Conservation (phyloP, 2,113 vertebrate species). For the Serinus canaria region DNA sequence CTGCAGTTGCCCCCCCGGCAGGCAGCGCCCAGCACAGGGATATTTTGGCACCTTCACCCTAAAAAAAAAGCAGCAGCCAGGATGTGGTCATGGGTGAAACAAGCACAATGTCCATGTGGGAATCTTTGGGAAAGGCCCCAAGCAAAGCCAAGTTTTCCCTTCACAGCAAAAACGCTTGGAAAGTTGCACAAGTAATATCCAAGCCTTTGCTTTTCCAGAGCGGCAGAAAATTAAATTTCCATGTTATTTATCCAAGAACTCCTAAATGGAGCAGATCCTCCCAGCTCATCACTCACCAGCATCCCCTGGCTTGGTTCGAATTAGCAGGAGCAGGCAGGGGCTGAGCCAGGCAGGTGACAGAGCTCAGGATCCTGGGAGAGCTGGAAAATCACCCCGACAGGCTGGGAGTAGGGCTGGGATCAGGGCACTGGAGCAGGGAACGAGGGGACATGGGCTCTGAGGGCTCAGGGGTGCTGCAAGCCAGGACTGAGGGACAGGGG, state of each 20-base stretch:
- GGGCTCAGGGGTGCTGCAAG: neutral
- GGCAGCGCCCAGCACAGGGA: neutral
- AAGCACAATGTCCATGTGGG: fast-evolving
- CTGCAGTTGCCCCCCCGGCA: neutral
- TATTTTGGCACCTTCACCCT: neutral
- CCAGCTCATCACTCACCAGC: neutral
- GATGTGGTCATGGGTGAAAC: neutral
- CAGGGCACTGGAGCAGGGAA: neutral
- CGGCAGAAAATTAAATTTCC: neutral
- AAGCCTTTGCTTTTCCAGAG: neutral
- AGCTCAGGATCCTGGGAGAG: neutral
- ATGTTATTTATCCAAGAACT: neutral
- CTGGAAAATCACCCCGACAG: neutral
- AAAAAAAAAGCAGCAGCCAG: neutral
- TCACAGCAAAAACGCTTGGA: neutral
- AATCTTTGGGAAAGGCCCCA: neutral
- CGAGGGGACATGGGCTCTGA: neutral
- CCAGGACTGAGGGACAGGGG: fast-evolving
- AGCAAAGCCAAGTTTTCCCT: neutral
- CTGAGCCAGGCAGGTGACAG: neutral
- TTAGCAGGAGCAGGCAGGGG: neutral
- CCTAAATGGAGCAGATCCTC: neutral
- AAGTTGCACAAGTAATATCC: neutral
- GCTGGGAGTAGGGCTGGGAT: neutral
- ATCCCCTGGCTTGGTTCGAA: neutral